Conservation (phyloP, 1,140 invertebrate genomes). For the Rhynchophorus ferrugineus region DNA sequence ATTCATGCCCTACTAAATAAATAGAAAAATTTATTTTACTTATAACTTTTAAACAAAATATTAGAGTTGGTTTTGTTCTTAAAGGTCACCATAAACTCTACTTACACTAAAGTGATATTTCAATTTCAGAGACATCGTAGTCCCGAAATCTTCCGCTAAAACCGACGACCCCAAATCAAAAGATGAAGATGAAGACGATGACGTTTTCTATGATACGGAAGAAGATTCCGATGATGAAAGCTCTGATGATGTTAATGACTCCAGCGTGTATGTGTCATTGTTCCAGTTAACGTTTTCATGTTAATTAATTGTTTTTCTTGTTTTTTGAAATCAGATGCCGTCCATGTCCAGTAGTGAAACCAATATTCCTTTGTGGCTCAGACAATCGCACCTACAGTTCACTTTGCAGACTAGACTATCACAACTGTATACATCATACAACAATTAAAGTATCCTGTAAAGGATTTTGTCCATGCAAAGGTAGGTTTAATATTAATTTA, state of each 20-base stretch:
- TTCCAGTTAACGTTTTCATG: neutral
- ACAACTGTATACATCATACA: conserved; percentile 82
- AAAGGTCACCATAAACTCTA: no score
- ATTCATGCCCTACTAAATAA: no score
- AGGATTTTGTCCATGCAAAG: conserved; percentile 85
- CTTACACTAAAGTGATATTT: no score
- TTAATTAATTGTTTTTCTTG: conserved; percentile 5
- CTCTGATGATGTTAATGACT: conserved; percentile 48
- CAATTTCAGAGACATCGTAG: conserved; percentile 48
- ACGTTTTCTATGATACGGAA: conserved; percentile 65
- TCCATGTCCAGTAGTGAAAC: conserved; percentile 68
- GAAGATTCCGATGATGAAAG: conserved; percentile 57
- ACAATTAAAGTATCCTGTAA: conserved; percentile 70
- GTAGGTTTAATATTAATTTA: conserved; percentile 43
- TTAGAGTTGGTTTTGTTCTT: no score
- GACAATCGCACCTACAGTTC: conserved; percentile 92
- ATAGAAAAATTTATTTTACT: no score
- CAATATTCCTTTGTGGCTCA: conserved; percentile 77
- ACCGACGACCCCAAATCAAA: conserved; percentile 35
- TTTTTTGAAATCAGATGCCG: conserved; percentile 63
- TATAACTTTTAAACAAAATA: no score
- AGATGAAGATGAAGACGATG: conserved; percentile 54
- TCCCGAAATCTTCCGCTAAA: conserved; percentile 54
- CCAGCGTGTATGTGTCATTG: conserved; percentile 40
- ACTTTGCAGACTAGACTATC: conserved; percentile 78